Percentiles rank a stretch among this genome's conserved stretches.
These are phyloP conservation scores for Mystacornis crossleyi DNA, from an alignment of 2,113 vertebrate species.

Conservation along the genomic window DNA sequence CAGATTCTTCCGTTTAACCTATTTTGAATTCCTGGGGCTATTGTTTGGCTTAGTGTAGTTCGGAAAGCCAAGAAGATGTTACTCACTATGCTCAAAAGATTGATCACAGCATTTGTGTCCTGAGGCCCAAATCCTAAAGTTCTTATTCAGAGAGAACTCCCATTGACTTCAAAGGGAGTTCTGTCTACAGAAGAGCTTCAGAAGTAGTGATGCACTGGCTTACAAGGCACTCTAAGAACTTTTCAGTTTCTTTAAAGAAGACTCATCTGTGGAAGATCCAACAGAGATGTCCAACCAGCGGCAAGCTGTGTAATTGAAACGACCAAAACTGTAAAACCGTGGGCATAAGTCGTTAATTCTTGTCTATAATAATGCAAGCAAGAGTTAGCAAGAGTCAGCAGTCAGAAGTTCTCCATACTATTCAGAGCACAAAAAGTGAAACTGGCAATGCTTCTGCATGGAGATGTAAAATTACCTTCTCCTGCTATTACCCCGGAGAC, in stretches of 20 bases:
- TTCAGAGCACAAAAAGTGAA: not conserved
- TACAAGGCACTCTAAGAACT: not conserved
- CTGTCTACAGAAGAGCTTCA: conserved; percentile 2
- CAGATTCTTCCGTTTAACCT: not conserved
- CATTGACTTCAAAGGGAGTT: conserved; percentile 29
- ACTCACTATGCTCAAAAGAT: conserved; percentile 3
- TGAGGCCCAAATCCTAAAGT: conserved; percentile 27
- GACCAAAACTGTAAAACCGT: not conserved
- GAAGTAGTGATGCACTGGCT: not conserved
- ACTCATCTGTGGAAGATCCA: not conserved
- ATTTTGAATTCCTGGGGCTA: conserved; percentile 2
- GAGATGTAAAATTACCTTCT: not conserved
- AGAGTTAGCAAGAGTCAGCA: not conserved
- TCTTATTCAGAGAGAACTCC: not conserved
- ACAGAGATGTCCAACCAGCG: not conserved
- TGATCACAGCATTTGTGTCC: conserved; percentile 14
- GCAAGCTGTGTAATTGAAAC: not conserved
- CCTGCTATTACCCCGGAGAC: not conserved
- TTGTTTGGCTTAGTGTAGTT: not conserved
- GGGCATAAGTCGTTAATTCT: not conserved
- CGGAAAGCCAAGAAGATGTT: conserved; percentile 51
- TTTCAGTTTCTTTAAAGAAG: not conserved
- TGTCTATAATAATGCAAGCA: not conserved
- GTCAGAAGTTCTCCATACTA: not conserved
- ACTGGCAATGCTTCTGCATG: not conserved